Evolutionary conservation across 2,113 vertebrate genomes (phyloP).

Genomic region (Platysternon megacephalum): DNA sequence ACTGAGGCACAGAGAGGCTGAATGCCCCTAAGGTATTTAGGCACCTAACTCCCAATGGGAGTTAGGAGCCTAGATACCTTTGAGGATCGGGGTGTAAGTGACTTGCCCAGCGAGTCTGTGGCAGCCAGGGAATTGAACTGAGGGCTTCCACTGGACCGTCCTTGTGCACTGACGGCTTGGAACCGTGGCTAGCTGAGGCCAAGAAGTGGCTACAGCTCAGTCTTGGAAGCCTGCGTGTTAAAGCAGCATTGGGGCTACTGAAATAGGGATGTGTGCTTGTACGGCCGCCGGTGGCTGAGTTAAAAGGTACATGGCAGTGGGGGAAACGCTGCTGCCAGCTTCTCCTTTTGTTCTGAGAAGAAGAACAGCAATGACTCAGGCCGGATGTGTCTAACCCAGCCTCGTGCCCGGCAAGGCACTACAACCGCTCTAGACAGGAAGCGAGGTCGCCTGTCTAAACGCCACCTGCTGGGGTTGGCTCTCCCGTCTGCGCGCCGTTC

Average conservation of each 20-base stretch:
- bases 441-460: background rate
- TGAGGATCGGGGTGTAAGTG: background rate
- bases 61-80: too few relatives aligned
- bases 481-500: background rate
- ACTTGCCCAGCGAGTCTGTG: background rate
- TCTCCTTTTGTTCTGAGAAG: background rate
- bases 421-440: background rate
- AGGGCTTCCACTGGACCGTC: background rate
- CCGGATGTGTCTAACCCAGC: background rate
- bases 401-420: background rate
- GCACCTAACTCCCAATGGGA: background rate
- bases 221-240: background rate
- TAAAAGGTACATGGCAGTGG: background rate
- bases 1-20: background rate
- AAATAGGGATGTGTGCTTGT: background rate
- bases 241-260: background rate
- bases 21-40: background rate
- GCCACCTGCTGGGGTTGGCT: background rate
- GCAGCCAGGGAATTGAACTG: background rate
- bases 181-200: background rate
- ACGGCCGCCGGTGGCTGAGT: background rate
- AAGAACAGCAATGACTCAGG: background rate
- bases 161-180: too few relatives aligned
- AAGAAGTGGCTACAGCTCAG: too few relatives aligned
- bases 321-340: background rate